Evolutionary conservation across 2,113 vertebrate genomes (phyloP).

Genomic region (Thymallus thymallus): DNA sequence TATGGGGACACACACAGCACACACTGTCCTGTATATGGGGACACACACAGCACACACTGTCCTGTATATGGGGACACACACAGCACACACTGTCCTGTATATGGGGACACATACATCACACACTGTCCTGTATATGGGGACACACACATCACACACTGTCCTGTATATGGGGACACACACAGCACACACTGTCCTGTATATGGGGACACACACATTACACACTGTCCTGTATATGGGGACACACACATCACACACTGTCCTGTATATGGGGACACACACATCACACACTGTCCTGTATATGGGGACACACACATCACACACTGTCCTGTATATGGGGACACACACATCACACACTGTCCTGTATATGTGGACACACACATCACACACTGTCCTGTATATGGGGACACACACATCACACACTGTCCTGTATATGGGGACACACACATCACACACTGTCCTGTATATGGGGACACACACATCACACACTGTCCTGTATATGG

Average conservation of each 20-base stretch:
- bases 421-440: constrained; percentile 67
- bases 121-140: constrained; percentile 71
- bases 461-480: not conserved
- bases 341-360: constrained; percentile 71
- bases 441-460: constrained; percentile 71
- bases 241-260: constrained; percentile 64
- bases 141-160: constrained; percentile 55
- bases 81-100: constrained; percentile 71
- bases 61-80: constrained; percentile 57
- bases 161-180: constrained; percentile 48
- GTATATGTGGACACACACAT: not conserved
- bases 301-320: not conserved
- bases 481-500: constrained; percentile 71
- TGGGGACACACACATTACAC: not conserved
- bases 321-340: constrained; percentile 68
- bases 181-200: constrained; percentile 71
- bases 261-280: constrained; percentile 31
- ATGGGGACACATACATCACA: not conserved
- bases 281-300: constrained; percentile 71
- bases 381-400: constrained; percentile 71
- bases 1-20: not conserved
- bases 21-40: constrained; percentile 71
- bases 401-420: not conserved
- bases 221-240: constrained; percentile 70
- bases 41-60: constrained; percentile 43